phyloP scores from a whole-genome alignment of 2,113 vertebrate genomes.

The Gyps fulvus region DNA sequence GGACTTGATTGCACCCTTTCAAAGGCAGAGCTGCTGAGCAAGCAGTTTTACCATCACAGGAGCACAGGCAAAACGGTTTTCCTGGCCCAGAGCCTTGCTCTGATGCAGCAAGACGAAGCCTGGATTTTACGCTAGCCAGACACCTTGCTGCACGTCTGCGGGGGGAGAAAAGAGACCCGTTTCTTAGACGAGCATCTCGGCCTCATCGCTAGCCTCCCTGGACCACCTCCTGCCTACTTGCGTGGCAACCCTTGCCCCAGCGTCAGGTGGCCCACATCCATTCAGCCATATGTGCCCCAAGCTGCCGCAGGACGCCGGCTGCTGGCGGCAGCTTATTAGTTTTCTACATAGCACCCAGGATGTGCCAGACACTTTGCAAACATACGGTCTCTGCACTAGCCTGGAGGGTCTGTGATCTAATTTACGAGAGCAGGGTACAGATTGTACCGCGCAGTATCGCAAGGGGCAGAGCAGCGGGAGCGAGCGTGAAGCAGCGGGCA shows the following conservation, averaged over 20 bases:
- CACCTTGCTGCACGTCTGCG: neutral
- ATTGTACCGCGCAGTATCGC: neutral
- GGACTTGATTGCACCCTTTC: neutral
- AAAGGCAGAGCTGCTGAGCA: neutral
- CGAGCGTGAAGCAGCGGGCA: neutral
- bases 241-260: neutral
- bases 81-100: neutral
- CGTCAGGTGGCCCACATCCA: neutral
- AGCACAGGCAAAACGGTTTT: neutral
- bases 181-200: neutral
- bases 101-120: neutral
- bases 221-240: neutral
- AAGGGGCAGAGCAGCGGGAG: neutral
- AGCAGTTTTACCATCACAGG: neutral
- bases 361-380: slow-evolving; percentile 42
- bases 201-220: neutral
- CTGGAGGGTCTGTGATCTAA: neutral
- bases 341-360: neutral
- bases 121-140: neutral
- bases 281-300: neutral
- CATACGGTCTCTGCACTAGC: neutral
- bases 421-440: neutral
- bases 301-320: neutral
- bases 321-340: neutral
- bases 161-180: rapidly evolving